Evolutionary conservation across 2,797 vertebrate genomes (phyloP).

Genomic region (Protonibea diacanthus): DNA sequence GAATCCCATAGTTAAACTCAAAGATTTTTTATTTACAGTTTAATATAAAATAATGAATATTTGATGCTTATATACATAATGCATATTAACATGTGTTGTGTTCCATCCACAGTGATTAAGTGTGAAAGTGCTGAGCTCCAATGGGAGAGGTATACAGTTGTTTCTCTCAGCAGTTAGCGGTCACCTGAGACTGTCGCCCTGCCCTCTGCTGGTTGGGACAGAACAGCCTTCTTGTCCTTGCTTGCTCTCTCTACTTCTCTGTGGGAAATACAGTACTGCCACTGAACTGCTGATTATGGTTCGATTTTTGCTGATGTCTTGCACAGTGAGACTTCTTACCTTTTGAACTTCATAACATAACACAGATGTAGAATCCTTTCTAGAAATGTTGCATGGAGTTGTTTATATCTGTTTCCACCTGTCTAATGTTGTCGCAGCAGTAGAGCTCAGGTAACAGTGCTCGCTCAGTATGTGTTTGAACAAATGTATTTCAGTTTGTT

Average conservation of each 20-base stretch:
- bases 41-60: too few relatives aligned
- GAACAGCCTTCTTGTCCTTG: not conserved
- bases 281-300: not conserved
- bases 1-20: not conserved
- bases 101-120: not conserved
- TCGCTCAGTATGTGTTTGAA: not conserved
- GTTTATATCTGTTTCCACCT: not conserved
- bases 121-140: not conserved
- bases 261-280: not conserved
- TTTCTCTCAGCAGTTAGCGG: not conserved
- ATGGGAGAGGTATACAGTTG: not conserved
- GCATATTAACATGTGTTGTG: too few relatives aligned
- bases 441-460: not conserved
- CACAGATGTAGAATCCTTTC: not conserved
- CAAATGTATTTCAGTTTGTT: not conserved
- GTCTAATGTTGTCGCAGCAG: not conserved
- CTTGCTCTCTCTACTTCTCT: not conserved
- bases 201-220: constrained; percentile 7
- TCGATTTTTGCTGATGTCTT: not conserved
- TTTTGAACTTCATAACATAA: not conserved
- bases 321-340: not conserved
- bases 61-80: too few relatives aligned
- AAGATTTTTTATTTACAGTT: not conserved
- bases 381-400: constrained; percentile 4
- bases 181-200: constrained; percentile 1